Evolutionary conservation across 2,113 vertebrate species (phyloP), one percentile per base, ranked within the genome.

Genomic region (Myiozetetes cayanensis): DNA sequence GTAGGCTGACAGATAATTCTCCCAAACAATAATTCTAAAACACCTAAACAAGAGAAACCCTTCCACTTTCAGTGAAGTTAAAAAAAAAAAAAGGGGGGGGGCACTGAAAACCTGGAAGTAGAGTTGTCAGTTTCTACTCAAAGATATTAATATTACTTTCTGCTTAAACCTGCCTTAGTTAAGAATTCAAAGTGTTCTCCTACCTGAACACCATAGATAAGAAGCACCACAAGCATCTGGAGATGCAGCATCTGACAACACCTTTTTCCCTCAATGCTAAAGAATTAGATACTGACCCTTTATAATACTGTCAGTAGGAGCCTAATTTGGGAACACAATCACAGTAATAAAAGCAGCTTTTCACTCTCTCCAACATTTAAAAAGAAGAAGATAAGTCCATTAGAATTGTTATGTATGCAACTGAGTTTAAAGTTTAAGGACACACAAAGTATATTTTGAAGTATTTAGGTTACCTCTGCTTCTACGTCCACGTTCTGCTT

Each of bases 401-500:
- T 0, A 44, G 14, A 87, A 71, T 3, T 46, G 24, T 30, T 58
- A 58, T 31, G 6, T 14, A 28, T 1, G 6, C 15, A 94, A 43
- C 44, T 24, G 66, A 80, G 21, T 66, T 76, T 44, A 78, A 61
- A 73, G 62, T 43, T 58, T 41, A 79, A 62, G n/a, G 47, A 47
- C 31, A 78, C 12, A 46, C 0, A 6, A 82, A 44, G 15, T 3
- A 6, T 46, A 53, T 90, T 90, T 77, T 87, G 53, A 84, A 85
- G 58, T 78, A 62, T 85, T 92, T 70, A 90, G 65, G 10, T 90
- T 98, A 99, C 99, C 99, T 99, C 99, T 55, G 99, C 99, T 98
- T 99, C 99, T 65, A 99, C 98, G 98, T 99, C 99, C 94, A 99
- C 99, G 6, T 97, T 99, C 97, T 99, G 99, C 92, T 99, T 99